These are phyloP conservation scores for Sialis lutaria DNA, from an alignment of 2,888 invertebrate genomes.

Conservation along the genomic window DNA sequence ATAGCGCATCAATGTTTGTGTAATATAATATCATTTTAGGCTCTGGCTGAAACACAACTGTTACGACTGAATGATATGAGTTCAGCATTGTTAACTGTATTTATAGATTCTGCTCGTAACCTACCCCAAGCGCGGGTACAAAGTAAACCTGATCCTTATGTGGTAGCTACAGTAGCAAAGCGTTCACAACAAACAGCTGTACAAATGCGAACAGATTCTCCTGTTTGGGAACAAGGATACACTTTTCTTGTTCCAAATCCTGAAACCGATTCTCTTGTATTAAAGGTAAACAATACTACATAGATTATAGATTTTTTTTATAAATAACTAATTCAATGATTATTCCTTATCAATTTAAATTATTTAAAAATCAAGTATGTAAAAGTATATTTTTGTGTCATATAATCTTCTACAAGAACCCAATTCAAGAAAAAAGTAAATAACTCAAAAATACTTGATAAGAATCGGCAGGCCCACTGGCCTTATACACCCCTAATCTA, in stretches of 20 bases:
- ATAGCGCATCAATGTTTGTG: not conserved
- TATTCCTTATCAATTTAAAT: too few species aligned
- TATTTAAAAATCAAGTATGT: too few species aligned
- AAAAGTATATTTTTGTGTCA: too few species aligned
- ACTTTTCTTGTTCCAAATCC: constrained; percentile 86
- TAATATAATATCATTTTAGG: constrained; percentile 25
- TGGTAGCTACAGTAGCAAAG: constrained; percentile 63
- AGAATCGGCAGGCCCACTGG: too few species aligned
- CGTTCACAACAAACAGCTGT: constrained; percentile 54
- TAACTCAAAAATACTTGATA: too few species aligned
- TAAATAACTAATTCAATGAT: too few species aligned
- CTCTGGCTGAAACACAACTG: constrained; percentile 54
- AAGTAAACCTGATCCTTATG: constrained; percentile 71
- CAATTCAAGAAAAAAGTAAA: too few species aligned
- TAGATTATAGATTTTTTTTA: not conserved
- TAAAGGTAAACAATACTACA: constrained; percentile 42
- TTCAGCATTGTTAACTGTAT: constrained; percentile 65
- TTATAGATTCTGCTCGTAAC: constrained; percentile 81
- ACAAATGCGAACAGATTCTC: constrained; percentile 67
- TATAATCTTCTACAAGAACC: too few species aligned
- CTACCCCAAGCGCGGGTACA: constrained; percentile 57
- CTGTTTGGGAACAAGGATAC: constrained; percentile 91
- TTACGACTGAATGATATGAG: constrained; percentile 58
- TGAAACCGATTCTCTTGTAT: constrained; percentile 66
- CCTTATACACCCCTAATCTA: too few species aligned